These are phyloP conservation scores for Bothrops jararaca DNA, from an alignment of 2,113 vertebrate genomes.

Conservation along the genomic window DNA sequence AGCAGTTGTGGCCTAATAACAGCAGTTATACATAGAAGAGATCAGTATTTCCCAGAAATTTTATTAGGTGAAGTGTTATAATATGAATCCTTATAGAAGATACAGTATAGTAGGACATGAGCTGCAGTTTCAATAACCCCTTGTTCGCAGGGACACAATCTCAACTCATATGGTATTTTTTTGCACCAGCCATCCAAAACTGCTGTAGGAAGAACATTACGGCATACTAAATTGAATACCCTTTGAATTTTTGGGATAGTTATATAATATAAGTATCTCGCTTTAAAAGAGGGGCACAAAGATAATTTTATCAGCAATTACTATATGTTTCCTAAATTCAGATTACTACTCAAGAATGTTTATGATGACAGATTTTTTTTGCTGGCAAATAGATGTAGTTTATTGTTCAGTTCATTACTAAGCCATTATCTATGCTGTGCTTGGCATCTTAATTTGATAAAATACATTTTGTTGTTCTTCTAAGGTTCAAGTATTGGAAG, in stretches of 20 bases:
- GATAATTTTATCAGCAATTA: not conserved
- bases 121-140: not conserved
- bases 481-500: not conserved
- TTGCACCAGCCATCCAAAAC: not conserved
- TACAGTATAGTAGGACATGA: not conserved
- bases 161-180: not conserved
- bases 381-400: not conserved
- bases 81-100: not conserved
- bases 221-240: too few species aligned
- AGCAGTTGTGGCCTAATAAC: not conserved
- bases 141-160: not conserved
- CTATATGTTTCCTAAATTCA: not conserved
- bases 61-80: not conserved
- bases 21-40: not conserved
- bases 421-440: not conserved
- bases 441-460: not conserved
- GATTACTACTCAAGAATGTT: not conserved
- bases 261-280: not conserved
- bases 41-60: not conserved
- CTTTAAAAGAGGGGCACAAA: not conserved
- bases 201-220: not conserved
- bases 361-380: not conserved
- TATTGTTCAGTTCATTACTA: not conserved
- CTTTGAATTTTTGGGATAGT: not conserved
- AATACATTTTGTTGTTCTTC: not conserved